Base-by-base conservation (phyloP, 1,140 invertebrate genomes). In the Calephelis nemesis region DNA sequence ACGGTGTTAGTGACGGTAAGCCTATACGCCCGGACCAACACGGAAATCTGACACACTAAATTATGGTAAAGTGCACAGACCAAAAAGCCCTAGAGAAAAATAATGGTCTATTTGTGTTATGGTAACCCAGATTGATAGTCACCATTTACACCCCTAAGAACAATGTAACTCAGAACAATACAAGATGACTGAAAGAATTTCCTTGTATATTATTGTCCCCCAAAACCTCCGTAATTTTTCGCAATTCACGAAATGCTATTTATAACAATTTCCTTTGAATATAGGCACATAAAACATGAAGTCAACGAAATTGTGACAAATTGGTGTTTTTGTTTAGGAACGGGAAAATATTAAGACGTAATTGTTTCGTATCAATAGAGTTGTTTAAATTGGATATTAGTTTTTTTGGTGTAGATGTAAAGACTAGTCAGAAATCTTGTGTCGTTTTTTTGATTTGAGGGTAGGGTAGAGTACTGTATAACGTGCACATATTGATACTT, bases 271-370 rank as follows among this genome's bases (percentile, higher is more conserved):
- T 58, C 52, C 52, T 58, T 58, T 58, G 52, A 58, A 58, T 58
- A 39, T 15, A 58, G 52, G 52, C 52, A 58, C 52, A 58, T 58
- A 58, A 58, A 58, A 58, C 52, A 58, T 15, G 52, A 58, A 58
- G 52, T 58, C 52, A 58, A 58, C 52, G 11, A 58, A 58, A 58
- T 58, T 58, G 52, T 58, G 52, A 58, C 52, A 58, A 58, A 58
- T 58, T 12, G 52, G 10, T 58, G 15, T 58, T 58, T 58, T 58
- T 58, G 52, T 58, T 58, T 58, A 19, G 11, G 15, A 6, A 15
- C 19, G 15, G 52, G 11, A 15, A 58, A 58, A 58, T 11, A 58
- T 58, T 58, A 58, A 58, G 54, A 58, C 19, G 54, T 58, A 58
- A 58, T 58, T 58, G 54, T 58, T 39, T 30, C 10, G 30, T 58